Evolutionary conservation across 2,888 invertebrate genomes (phyloP).

Genomic region (Empis stercorea): DNA sequence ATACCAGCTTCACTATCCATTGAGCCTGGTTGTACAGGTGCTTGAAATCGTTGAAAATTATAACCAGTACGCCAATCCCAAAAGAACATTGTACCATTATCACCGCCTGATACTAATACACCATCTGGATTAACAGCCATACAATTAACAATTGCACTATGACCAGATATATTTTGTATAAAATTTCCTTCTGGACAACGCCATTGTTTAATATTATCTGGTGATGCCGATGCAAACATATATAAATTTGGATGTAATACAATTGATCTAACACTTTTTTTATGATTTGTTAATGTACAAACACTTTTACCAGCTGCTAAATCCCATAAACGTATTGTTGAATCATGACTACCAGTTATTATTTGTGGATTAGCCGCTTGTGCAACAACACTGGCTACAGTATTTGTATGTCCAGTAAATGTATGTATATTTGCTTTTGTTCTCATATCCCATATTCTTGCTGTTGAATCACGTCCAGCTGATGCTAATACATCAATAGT

Average conservation of each 20-base stretch:
- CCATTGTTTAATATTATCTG: constrained; percentile 99
- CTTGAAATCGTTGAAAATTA: constrained; percentile 88
- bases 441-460: constrained; percentile 97
- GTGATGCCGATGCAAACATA: constrained; percentile 95
- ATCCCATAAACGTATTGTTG: constrained; percentile 96
- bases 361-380: constrained; percentile 92
- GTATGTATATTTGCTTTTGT: constrained; percentile 98
- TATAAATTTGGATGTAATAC: constrained; percentile 65
- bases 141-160: constrained; percentile 95
- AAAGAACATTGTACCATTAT: constrained; percentile 92
- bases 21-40: constrained; percentile 94
- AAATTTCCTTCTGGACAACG: constrained; percentile 96
- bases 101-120: constrained; percentile 93
- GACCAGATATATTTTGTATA: constrained; percentile 91
- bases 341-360: constrained; percentile 89
- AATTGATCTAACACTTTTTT: constrained; percentile 80
- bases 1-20: constrained; percentile 99
- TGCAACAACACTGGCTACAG: constrained; percentile 86
- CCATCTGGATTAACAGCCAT: constrained; percentile 90
- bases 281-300: constrained; percentile 95
- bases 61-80: constrained; percentile 99
- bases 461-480: constrained; percentile 91
- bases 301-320: constrained; percentile 88
- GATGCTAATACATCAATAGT: constrained; percentile 88
- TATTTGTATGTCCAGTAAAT: constrained; percentile 90